phyloP scores from a whole-genome alignment of 2,888 invertebrate species.

The Malthinus flaveolus region DNA sequence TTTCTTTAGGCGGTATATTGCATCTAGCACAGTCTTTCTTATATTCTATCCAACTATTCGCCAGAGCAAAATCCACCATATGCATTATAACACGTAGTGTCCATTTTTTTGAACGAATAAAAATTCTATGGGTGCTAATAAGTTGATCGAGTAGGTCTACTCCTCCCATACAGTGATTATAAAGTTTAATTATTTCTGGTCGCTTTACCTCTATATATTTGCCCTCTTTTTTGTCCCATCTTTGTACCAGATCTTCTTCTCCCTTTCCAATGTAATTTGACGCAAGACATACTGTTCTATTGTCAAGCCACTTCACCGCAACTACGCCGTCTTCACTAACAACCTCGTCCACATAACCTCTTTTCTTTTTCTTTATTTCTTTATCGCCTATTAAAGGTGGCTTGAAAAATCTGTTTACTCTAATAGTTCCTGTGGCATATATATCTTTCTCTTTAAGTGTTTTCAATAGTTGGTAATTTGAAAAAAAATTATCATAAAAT shows the following conservation, averaged over 20 bases:
- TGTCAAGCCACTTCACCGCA: slow-evolving; percentile 31
- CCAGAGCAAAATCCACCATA: slow-evolving; percentile 29
- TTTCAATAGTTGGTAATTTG: slow-evolving; percentile 27
- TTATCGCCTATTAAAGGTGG: slow-evolving; percentile 21
- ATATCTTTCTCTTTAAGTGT: slow-evolving; percentile 16
- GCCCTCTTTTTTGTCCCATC: slow-evolving; percentile 28
- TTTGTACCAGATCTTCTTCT: slow-evolving; percentile 22
- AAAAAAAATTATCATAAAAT: slow-evolving; percentile 37
- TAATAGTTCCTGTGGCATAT: slow-evolving; percentile 22
- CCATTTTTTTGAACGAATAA: slow-evolving; percentile 31
- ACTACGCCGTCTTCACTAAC: slow-evolving; percentile 7
- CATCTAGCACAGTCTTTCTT: slow-evolving; percentile 18
- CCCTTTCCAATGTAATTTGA: slow-evolving; percentile 31
- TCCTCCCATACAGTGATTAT: slow-evolving; percentile 35
- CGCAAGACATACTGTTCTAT: slow-evolving; percentile 27
- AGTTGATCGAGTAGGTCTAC: slow-evolving; percentile 35
- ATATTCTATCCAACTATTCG: slow-evolving; percentile 33
- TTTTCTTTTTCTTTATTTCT: slow-evolving; percentile 3
- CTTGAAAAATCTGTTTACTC: slow-evolving; percentile 24
- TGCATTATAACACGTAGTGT: slow-evolving; percentile 28
- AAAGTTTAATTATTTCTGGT: slow-evolving; percentile 23
- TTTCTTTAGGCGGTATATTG: slow-evolving; percentile 16
- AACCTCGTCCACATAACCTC: slow-evolving; percentile 11
- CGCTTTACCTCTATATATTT: slow-evolving; percentile 19
- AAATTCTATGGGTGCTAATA: slow-evolving; percentile 30